Conservation (phyloP, 2,888 invertebrate species). For the Cantharis lateralis region DNA sequence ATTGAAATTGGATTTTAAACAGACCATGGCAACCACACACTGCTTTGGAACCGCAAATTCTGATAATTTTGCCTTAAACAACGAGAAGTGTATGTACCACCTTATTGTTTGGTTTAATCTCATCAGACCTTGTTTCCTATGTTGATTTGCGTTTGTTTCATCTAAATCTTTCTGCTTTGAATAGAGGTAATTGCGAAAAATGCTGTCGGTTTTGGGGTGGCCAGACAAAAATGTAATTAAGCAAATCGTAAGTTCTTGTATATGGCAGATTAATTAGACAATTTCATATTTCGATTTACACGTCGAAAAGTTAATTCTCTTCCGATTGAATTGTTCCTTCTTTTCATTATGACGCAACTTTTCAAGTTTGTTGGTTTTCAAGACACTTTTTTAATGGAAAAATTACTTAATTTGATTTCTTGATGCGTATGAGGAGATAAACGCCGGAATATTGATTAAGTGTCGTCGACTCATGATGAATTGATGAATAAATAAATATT, state of each 20-base stretch:
- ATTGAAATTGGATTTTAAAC: conserved; percentile 51
- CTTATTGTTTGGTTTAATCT: conserved; percentile 5
- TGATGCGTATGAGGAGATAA: neutral
- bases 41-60: conserved; percentile 36
- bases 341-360: neutral
- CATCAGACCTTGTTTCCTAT: neutral
- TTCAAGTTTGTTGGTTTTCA: neutral
- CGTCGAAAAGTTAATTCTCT: neutral
- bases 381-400: neutral
- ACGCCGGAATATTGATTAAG: neutral
- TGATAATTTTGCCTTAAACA: conserved; percentile 21
- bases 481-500: neutral
- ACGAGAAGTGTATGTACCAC: conserved; percentile 6
- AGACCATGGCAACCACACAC: conserved; percentile 42
- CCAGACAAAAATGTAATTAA: neutral
- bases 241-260: neutral
- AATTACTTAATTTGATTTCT: neutral
- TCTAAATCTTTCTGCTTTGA: neutral
- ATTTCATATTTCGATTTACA: neutral
- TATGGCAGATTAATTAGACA: neutral
- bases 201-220: neutral
- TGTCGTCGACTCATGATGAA: neutral
- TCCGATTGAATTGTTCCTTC: neutral
- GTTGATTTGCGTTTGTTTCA: neutral
- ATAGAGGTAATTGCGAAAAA: neutral